Base-by-base conservation (phyloP, 2,888 invertebrate species). In the Exocentrus adspersus region DNA sequence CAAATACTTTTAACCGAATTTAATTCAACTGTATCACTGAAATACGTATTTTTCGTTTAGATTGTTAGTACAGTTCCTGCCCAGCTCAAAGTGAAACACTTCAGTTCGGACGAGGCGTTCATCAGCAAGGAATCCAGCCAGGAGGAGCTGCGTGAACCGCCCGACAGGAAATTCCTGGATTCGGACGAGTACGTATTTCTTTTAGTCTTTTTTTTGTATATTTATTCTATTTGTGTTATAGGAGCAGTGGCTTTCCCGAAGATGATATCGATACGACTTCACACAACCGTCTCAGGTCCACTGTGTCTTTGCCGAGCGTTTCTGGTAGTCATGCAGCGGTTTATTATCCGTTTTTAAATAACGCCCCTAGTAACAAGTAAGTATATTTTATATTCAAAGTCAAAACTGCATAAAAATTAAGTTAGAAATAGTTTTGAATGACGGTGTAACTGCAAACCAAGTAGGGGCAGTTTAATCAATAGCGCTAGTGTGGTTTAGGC, bases 161-260 rank as follows among this genome's bases (percentile, higher is more conserved):
- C 54, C 21, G 71, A 74, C n/a, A 67, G 65, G 54, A 66, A 67
- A 60, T 37, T 72, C 28, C 70, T 72, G 53, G 82, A 81, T 75
- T 82, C 82, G 3, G 82, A 82, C 65, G 82, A 82, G 82, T 84
- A 78, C 74, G 82, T 43, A 41, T 65, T 48, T 66, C 21, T 20
- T n/a, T 24, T 50, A 58, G 30, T 48, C 45, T 57, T 48, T 7
- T 45, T 57, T 54, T 54, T 16, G 58, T 54, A 19, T 59, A 28
- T 30, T 63, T 30, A 48, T 60, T 21, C 12, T 64, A 60, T 66
- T 63, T 64, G n/a, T n/a, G n/a, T 67, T 68, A 52, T 73, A 86
- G 86, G 80, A 86, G 86, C 75, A 86, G 86, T 77, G 86, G 86
- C 65, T 84, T 86, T 68, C 83, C 85, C 71, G 87, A 87, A 70